These are phyloP conservation scores for Caiman crocodilus DNA, from an alignment of 2,797 vertebrate genomes.

Conservation along the genomic window DNA sequence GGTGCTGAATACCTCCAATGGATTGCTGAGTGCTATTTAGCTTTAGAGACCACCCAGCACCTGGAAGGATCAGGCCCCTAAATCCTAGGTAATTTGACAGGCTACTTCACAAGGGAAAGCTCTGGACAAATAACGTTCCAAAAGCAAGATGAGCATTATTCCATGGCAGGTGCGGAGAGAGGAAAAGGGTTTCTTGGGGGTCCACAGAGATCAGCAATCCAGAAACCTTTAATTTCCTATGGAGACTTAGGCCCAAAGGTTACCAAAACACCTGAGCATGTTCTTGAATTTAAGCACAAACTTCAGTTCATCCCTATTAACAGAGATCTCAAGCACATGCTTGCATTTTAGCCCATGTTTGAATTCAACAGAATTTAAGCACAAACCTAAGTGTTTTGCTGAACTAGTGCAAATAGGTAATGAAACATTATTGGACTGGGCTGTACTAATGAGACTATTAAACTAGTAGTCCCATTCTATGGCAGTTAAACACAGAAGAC, in stretches of 20 bases:
- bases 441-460: not conserved
- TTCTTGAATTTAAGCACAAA: not conserved
- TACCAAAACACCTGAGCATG: not conserved
- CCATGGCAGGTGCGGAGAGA: not conserved
- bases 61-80: slow-evolving; percentile 18
- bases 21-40: slow-evolving; percentile 35
- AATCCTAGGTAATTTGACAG: slow-evolving; percentile 51
- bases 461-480: fast-evolving
- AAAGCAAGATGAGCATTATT: not conserved
- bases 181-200: not conserved
- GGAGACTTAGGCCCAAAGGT: not conserved
- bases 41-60: slow-evolving; percentile 43
- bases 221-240: not conserved
- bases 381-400: not conserved
- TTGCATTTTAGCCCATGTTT: not conserved
- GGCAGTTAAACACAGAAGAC: not conserved
- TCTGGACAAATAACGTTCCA: not conserved
- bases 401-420: not conserved
- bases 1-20: slow-evolving; percentile 18
- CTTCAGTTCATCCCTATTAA: not conserved
- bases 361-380: not conserved
- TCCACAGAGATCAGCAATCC: not conserved
- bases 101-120: slow-evolving; percentile 52
- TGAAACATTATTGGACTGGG: not conserved
- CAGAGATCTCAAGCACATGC: not conserved